Evolutionary conservation across 1,140 invertebrate genomes (phyloP).

Genomic region (Leptinotarsa texana): DNA sequence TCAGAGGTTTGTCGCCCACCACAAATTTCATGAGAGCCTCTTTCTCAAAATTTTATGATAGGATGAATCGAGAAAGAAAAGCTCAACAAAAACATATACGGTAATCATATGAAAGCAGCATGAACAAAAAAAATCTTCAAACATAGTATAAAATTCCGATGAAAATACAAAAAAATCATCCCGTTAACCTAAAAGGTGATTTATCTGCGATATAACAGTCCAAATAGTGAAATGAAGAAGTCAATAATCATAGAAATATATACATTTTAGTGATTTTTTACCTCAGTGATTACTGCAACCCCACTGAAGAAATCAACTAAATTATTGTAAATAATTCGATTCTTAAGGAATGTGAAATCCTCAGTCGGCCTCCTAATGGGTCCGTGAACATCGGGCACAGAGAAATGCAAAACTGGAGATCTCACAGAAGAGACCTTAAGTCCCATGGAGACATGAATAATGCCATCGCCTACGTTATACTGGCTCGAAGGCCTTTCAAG

Average conservation of each 20-base stretch:
- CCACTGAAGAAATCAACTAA: no score
- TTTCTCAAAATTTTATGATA: no score
- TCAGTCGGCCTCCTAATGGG: constrained; percentile 83
- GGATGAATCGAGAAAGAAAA: no score
- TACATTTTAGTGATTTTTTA: neutral
- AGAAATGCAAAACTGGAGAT: constrained; percentile 54
- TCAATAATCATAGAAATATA: neutral
- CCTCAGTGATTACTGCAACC: neutral
- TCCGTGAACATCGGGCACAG: constrained; percentile 65
- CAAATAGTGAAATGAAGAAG: no score
- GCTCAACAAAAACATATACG: constrained; percentile 75
- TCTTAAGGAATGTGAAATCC: constrained; percentile 43
- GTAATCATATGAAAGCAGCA: constrained; percentile 66
- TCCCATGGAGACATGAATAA: constrained; percentile 62
- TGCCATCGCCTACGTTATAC: constrained; percentile 31
- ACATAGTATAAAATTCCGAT: neutral
- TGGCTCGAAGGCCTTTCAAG: no score
- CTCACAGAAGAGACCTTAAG: constrained; percentile 62
- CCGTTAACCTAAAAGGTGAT: no score
- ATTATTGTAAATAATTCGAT: constrained; percentile 55
- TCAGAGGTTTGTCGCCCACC: no score
- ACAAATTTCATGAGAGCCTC: no score
- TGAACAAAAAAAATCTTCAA: constrained; percentile 23
- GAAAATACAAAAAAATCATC: neutral
- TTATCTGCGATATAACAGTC: no score